Evolutionary conservation across 2,888 invertebrate species (phyloP), one percentile per base, ranked within the genome.

Genomic region (Pseudolycoriella hygida): DNA sequence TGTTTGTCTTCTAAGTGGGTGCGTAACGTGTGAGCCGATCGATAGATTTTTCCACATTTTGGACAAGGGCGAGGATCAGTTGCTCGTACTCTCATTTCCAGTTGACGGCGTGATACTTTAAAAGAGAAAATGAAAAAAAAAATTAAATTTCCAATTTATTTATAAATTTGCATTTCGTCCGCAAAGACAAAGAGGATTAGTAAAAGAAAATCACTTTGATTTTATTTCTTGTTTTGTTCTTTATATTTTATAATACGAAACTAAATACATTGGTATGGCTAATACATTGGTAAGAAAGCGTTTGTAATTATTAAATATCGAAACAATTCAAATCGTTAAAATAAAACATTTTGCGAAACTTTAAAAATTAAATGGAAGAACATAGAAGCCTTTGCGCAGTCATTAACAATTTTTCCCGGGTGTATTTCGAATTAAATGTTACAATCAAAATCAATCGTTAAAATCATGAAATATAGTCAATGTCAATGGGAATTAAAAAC

Each of bases 1-100:
- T 90, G 90, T 60, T 90, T 90, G 62, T 90, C 90, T 64, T 90
- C 90, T 51, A 90, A 72, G 64, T 90, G 90, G 20, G 90, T 90
- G 51, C 89, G 74, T 54, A 90, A 69, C 12, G 90, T 90, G 67
- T 90, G 90, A 15, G 90, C 89, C 25, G 88, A 88, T 49, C 89
- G 73, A 67, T 89, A 89, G 59, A 89, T 89, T 70, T 89, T 89
- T 40, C 89, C 88, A 62, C 90, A 90, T 60, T 90, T 88, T 12
- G 89, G 89, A 60, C 90, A 90, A 2, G 89, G 90, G 39, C 90
- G 72, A 2, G 89, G 90, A 67, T 90, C 90, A 17, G 89, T 90
- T 10, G 90, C 90, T 57, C 90, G 74, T 42, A 90, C 88, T 55
- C 89, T 74, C 72, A 87, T 74, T 61, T 89, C 89, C 64, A 88